Evolutionary conservation across 2,113 vertebrate species (phyloP).

Genomic region (Podilymbus podiceps): DNA sequence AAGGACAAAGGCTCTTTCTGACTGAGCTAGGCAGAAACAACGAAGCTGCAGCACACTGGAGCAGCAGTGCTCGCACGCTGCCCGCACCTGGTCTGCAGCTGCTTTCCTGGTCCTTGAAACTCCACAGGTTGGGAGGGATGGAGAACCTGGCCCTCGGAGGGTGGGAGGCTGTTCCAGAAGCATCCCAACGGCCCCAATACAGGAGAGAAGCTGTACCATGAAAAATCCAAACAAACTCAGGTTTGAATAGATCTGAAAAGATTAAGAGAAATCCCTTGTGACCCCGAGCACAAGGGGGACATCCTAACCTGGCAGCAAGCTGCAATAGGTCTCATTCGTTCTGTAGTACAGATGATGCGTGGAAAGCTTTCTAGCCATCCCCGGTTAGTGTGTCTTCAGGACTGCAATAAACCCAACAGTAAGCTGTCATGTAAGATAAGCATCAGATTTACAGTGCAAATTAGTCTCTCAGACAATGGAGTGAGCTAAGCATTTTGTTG

Average conservation of each 20-base stretch:
- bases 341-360: not conserved
- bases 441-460: constrained; percentile 71
- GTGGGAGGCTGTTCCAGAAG: not conserved
- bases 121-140: not conserved
- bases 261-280: not conserved
- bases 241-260: not conserved
- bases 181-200: not conserved
- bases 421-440: constrained; percentile 71
- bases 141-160: not conserved
- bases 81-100: not conserved
- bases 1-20: constrained; percentile 11
- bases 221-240: not conserved
- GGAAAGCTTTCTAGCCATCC: constrained; percentile 26
- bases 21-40: not conserved
- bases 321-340: not conserved
- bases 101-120: not conserved
- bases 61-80: not conserved
- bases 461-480: constrained; percentile 69
- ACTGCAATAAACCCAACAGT: constrained; percentile 61
- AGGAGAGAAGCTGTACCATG: not conserved
- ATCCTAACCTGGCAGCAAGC: not conserved
- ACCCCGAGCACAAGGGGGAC: not conserved
- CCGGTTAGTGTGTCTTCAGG: constrained; percentile 41
- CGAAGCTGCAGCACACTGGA: not conserved
- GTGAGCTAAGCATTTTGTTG: constrained; percentile 63